Evolutionary conservation across 2,888 invertebrate genomes (phyloP).

Genomic region (Enchytraeus crypticus): DNA sequence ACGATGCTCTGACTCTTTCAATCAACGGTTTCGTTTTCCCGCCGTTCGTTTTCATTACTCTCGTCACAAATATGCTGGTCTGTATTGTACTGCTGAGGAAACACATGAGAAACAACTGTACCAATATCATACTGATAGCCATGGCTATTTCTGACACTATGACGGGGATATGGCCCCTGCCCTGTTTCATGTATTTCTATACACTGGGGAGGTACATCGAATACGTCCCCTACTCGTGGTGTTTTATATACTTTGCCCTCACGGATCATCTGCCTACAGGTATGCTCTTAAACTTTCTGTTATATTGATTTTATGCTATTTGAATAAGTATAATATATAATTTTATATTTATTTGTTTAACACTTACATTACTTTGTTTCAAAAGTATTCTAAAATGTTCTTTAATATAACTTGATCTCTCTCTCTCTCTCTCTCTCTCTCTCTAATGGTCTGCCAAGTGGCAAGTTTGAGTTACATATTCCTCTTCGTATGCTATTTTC

Average conservation of each 20-base stretch:
- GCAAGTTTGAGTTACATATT: too few relatives aligned
- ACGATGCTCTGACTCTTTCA: not conserved
- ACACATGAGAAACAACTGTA: constrained; percentile 77
- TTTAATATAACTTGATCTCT: too few relatives aligned
- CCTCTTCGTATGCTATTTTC: too few relatives aligned
- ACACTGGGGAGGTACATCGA: constrained; percentile 79
- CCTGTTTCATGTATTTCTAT: constrained; percentile 78
- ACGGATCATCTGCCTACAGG: constrained; percentile 39
- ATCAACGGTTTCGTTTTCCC: constrained; percentile 73
- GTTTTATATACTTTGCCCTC: constrained; percentile 60
- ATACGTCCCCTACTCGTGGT: constrained; percentile 64
- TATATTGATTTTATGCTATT: too few relatives aligned
- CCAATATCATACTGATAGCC: constrained; percentile 83
- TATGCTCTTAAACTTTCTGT: too few relatives aligned
- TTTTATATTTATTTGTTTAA: too few relatives aligned
- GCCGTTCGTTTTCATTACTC: constrained; percentile 72
- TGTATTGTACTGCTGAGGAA: constrained; percentile 78
- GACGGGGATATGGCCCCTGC: constrained; percentile 55
- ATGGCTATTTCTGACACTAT: constrained; percentile 93
- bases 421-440: too few relatives aligned
- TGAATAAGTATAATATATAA: too few relatives aligned
- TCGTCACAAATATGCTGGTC: constrained; percentile 81
- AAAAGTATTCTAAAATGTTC: too few relatives aligned
- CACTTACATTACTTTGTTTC: too few relatives aligned
- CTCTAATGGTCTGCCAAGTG: too few relatives aligned